A percentile compares a stretch with the other conserved stretches of the same genome.
Conservation (phyloP, 2,888 invertebrate species). For the Penaeus monodon region DNA sequence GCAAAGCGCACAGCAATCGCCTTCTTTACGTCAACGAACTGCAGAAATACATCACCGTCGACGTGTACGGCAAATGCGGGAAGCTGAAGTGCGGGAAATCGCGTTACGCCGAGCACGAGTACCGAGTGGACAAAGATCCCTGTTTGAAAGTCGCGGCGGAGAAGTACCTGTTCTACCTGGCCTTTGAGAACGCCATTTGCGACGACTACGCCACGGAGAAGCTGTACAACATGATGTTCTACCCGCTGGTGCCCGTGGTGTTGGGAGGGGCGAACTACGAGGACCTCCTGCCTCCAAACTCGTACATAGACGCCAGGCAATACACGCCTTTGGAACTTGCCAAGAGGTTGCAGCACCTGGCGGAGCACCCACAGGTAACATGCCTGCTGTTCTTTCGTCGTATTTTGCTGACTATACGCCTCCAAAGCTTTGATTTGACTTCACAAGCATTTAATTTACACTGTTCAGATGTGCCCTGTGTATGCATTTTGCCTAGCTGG, state of each 20-base stretch:
- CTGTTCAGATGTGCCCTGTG: too few relatives aligned
- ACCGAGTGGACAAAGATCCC: neutral
- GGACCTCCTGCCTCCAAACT: conserved; percentile 33
- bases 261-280: conserved; percentile 50
- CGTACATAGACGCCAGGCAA: conserved; percentile 48
- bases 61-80: conserved; percentile 49
- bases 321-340: conserved; percentile 53
- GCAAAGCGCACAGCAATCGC: conserved; percentile 26
- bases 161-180: conserved; percentile 53
- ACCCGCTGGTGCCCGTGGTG: conserved; percentile 60
- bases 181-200: conserved; percentile 58
- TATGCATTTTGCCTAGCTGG: too few relatives aligned
- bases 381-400: neutral
- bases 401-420: too few relatives aligned
- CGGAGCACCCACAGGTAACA: conserved; percentile 28
- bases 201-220: conserved; percentile 60
- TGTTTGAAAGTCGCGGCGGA: conserved; percentile 32
- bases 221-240: conserved; percentile 47
- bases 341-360: conserved; percentile 1
- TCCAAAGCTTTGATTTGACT: too few relatives aligned
- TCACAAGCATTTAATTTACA: too few relatives aligned
- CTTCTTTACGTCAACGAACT: conserved; percentile 33
- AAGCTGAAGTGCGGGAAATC: conserved; percentile 32
- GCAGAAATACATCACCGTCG: conserved; percentile 21
- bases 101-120: neutral